Evolutionary conservation across 2,797 vertebrate genomes (phyloP).

Genomic region (Bradypodion ventrale): DNA sequence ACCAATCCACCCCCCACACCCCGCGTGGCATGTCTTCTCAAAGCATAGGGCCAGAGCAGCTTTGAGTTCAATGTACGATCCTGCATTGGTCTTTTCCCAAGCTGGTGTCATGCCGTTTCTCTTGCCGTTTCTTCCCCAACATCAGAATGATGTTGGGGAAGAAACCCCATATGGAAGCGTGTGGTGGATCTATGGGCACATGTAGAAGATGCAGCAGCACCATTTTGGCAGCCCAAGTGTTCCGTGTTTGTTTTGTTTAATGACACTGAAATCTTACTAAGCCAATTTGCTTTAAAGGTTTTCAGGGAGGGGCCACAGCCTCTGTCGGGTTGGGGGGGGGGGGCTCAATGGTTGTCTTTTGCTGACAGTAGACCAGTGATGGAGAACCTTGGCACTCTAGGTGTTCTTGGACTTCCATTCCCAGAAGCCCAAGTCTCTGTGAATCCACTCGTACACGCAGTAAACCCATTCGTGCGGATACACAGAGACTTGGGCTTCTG

Average conservation of each 20-base stretch:
- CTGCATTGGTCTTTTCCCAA: neutral
- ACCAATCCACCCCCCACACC: neutral
- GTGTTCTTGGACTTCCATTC: no score
- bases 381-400: no score
- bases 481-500: no score
- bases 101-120: neutral
- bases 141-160: neutral
- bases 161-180: neutral
- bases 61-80: constrained; percentile 38
- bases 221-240: neutral
- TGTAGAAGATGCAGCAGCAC: neutral
- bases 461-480: no score
- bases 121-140: no score
- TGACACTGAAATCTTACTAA: constrained; percentile 67
- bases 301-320: neutral
- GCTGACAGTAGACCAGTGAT: constrained; percentile 38
- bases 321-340: constrained; percentile 18
- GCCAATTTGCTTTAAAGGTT: constrained; percentile 46
- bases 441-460: no score
- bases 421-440: no score
- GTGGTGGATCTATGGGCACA: no score
- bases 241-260: constrained; percentile 66
- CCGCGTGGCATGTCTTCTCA: neutral
- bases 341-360: constrained; percentile 34
- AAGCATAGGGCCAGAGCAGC: neutral